Conservation (phyloP, 2,888 invertebrate species). For the Dorcus parallelipipedus region DNA sequence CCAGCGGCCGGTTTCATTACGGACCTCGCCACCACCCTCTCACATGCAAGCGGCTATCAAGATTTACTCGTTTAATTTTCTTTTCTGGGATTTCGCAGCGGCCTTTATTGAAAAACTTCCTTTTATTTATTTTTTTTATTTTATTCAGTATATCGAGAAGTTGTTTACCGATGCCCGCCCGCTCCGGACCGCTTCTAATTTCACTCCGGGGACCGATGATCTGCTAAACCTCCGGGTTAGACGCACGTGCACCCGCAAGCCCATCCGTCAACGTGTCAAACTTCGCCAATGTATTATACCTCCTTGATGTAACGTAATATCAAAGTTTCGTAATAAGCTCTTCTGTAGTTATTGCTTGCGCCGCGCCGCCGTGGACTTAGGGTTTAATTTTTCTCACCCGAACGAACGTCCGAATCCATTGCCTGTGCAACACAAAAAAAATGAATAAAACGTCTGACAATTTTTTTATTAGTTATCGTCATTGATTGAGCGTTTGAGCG, state of each 20-base stretch:
- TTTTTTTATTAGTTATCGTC: too few relatives aligned
- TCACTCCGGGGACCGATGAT: slow-evolving; percentile 32
- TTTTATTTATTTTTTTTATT: slow-evolving; percentile 17
- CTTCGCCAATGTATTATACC: slow-evolving; percentile 43
- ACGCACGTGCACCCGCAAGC: slow-evolving; percentile 33
- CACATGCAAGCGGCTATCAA: slow-evolving; percentile 28
- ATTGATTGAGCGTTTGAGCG: too few relatives aligned
- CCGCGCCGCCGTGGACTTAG: neutral
- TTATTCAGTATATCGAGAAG: slow-evolving; percentile 25
- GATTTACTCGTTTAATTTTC: slow-evolving; percentile 39
- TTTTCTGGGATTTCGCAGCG: slow-evolving; percentile 12
- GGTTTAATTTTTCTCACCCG: neutral
- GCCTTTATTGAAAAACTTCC: slow-evolving; percentile 33
- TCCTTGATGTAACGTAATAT: slow-evolving; percentile 38
- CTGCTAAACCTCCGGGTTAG: slow-evolving; percentile 13
- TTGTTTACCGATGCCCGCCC: slow-evolving; percentile 27
- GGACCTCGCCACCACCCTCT: slow-evolving; percentile 17
- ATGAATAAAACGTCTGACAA: too few relatives aligned
- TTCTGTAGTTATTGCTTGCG: slow-evolving; percentile 31
- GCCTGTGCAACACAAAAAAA: neutral
- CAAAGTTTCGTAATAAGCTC: slow-evolving; percentile 43
- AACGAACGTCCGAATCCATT: neutral
- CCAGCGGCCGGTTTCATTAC: slow-evolving; percentile 5
- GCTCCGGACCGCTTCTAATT: slow-evolving; percentile 28
- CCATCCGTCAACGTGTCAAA: slow-evolving; percentile 45